Conservation (phyloP, 2,797 vertebrate genomes). For the Pygocentrus nattereri region DNA sequence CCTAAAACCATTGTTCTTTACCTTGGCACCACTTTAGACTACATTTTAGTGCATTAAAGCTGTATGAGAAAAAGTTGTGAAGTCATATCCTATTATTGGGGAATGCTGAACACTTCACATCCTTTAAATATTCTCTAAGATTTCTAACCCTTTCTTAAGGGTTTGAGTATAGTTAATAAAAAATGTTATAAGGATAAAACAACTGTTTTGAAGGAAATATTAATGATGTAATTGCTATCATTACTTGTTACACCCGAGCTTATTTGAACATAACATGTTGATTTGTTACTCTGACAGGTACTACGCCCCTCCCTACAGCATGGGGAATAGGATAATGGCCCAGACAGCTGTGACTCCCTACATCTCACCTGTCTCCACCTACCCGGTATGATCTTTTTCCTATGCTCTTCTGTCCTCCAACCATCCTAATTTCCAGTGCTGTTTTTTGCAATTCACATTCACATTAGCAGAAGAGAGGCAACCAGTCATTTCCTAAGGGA, state of each 20-base stretch:
- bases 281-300: slow-evolving; percentile 80
- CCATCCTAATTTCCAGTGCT: neutral
- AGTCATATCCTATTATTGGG: too few relatives aligned
- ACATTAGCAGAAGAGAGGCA: too few relatives aligned
- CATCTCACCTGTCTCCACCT: slow-evolving; percentile 96
- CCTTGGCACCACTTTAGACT: neutral
- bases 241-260: neutral
- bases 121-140: too few relatives aligned
- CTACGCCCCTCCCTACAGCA: slow-evolving; percentile 93
- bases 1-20: neutral
- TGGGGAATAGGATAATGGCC: slow-evolving; percentile 98
- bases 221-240: neutral
- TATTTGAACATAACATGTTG: neutral
- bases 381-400: slow-evolving; percentile 85
- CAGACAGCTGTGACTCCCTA: slow-evolving; percentile 96
- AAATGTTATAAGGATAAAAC: neutral
- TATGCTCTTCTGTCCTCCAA: slow-evolving; percentile 21
- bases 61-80: too few relatives aligned
- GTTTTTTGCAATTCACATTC: neutral
- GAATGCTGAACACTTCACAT: too few relatives aligned
- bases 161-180: neutral
- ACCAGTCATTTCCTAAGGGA: too few relatives aligned
- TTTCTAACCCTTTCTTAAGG: neutral
- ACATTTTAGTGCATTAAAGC: too few relatives aligned
- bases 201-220: neutral